phyloP scores from a whole-genome alignment of 2,113 vertebrate genomes.

The Oncorhynchus tshawytscha region DNA sequence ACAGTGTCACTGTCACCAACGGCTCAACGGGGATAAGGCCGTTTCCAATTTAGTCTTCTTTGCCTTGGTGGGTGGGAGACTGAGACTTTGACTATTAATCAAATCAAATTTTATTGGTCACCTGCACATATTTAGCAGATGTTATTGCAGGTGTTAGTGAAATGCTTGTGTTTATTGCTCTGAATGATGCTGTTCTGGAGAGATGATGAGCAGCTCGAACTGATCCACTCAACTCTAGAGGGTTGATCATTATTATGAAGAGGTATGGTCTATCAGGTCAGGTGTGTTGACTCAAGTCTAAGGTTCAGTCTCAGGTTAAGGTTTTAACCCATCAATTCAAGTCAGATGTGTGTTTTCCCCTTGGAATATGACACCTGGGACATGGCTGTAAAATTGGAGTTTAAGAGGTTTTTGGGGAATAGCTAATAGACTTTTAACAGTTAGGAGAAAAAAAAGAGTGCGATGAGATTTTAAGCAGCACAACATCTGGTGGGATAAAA shows the following conservation, averaged over 20 bases:
- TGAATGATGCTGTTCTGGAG: no score
- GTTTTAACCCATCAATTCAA: constrained; percentile 23
- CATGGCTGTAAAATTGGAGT: constrained; percentile 18
- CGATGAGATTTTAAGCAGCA: constrained; percentile 70
- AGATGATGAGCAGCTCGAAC: no score
- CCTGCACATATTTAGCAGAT: no score
- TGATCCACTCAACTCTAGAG: no score
- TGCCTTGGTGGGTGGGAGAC: no score
- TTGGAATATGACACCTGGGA: neutral
- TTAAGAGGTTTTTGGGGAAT: constrained; percentile 57
- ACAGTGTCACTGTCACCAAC: neutral
- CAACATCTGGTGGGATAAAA: constrained; percentile 80
- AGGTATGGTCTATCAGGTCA: neutral
- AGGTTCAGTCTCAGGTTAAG: neutral
- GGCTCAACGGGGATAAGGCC: neutral
- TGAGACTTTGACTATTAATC: no score
- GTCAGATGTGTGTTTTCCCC: constrained; percentile 38
- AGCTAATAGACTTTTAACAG: constrained; percentile 65
- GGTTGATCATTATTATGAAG: no score
- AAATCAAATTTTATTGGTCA: no score
- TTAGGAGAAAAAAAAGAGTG: constrained; percentile 58
- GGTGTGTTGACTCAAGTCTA: neutral
- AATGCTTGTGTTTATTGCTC: no score
- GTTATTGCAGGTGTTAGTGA: no score
- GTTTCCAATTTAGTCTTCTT: neutral